Evolutionary conservation across 2,113 vertebrate genomes (phyloP).

Genomic region (Cyphomyrus discorhynchus): DNA sequence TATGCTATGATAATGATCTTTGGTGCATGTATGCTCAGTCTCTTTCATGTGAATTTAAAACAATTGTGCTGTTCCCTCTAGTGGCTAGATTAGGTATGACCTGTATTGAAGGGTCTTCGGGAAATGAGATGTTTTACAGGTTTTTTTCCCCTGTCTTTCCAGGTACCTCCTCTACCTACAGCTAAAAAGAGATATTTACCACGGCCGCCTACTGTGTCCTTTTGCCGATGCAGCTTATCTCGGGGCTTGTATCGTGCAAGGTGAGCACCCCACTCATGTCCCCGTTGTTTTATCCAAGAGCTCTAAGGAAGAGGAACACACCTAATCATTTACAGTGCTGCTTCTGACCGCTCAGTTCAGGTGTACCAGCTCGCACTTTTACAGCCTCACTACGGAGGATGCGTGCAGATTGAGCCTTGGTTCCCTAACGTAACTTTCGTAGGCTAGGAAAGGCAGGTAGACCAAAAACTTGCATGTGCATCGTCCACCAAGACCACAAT

Average conservation of each 20-base stretch:
- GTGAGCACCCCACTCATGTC: conserved; percentile 53
- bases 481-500: background rate
- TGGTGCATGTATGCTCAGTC: background rate
- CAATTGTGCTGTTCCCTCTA: conserved; percentile 18
- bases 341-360: background rate
- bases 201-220: conserved; percentile 88
- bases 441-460: background rate
- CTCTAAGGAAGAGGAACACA: background rate
- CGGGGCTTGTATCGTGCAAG: conserved; percentile 91
- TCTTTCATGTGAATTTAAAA: background rate
- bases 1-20: background rate
- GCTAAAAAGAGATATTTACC: conserved; percentile 95
- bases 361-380: background rate
- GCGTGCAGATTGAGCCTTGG: background rate
- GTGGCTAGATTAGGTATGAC: background rate
- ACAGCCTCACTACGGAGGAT: background rate
- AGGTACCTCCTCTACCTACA: conserved; percentile 96
- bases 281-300: background rate
- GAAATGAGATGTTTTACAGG: background rate
- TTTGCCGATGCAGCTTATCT: conserved; percentile 90
- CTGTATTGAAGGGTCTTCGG: background rate
- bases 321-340: background rate
- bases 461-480: background rate
- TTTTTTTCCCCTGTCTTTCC: conserved; percentile 36
- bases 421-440: background rate